phyloP scores from a whole-genome alignment of 2,113 vertebrate genomes.

The Carettochelys insculpta region DNA sequence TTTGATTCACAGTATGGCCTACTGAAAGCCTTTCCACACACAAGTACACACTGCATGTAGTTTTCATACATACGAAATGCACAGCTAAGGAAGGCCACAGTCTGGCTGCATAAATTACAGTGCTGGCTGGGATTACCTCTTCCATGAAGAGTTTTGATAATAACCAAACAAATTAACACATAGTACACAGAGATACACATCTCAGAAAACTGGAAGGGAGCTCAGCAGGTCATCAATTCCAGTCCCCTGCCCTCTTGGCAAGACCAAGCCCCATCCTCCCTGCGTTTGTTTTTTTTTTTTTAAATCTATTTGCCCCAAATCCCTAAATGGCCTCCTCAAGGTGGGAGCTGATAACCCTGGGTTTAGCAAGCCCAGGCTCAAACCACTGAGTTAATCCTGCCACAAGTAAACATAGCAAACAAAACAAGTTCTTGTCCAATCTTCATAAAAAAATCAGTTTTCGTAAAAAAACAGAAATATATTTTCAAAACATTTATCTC shows the following conservation, averaged over 20 bases:
- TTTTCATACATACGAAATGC: not conserved
- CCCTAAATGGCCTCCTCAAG: too few relatives aligned
- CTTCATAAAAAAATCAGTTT: not conserved
- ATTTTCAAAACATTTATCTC: not conserved
- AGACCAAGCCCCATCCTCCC: too few relatives aligned
- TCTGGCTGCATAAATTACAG: not conserved
- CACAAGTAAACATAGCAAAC: too few relatives aligned
- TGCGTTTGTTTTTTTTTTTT: too few relatives aligned
- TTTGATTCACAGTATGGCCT: not conserved
- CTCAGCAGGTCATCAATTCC: too few relatives aligned
- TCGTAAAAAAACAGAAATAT: not conserved
- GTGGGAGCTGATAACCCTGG: too few relatives aligned
- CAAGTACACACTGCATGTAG: not conserved
- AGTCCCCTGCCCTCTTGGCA: too few relatives aligned
- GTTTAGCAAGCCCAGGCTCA: too few relatives aligned
- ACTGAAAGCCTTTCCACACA: not conserved
- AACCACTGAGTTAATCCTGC: too few relatives aligned
- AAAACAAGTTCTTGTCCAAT: not conserved
- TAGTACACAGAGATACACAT: too few relatives aligned
- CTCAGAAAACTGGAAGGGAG: too few relatives aligned
- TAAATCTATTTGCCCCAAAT: too few relatives aligned
- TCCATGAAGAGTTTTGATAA: not conserved
- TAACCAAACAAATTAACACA: not conserved
- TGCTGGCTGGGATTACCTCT: not conserved
- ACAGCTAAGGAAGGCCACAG: not conserved